Evolutionary conservation across 2,888 invertebrate species (phyloP).

Genomic region (Amorpha juglandis): DNA sequence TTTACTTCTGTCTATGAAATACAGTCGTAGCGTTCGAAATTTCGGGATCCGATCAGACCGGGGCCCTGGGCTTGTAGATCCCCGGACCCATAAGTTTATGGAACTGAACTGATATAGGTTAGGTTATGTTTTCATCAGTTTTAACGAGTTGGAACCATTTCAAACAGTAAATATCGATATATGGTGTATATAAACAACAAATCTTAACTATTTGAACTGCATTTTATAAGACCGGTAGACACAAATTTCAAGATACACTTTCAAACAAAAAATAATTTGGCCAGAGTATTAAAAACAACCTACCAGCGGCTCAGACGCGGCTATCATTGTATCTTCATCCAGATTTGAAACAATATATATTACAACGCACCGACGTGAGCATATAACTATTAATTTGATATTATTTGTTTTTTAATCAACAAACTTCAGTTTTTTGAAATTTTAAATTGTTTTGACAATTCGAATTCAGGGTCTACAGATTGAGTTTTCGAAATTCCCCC

Average conservation of each 20-base stretch:
- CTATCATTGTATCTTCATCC: conserved; percentile 95
- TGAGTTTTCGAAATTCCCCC: too few species aligned
- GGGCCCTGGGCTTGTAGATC: too few species aligned
- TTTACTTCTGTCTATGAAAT: too few species aligned
- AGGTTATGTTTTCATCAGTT: background rate
- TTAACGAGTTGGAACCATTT: too few species aligned
- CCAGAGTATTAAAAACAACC: background rate
- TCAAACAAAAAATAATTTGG: background rate
- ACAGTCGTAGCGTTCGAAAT: too few species aligned
- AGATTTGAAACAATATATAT: conserved; percentile 87
- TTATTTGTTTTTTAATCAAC: background rate
- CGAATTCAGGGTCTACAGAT: background rate
- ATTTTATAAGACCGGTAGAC: background rate
- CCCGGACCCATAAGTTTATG: too few species aligned
- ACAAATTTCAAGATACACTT: background rate
- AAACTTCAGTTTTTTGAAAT: background rate
- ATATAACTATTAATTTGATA: conserved; percentile 36
- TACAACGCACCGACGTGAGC: conserved; percentile 51
- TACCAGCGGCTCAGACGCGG: conserved; percentile 95
- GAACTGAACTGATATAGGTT: background rate
- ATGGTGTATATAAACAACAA: too few species aligned
- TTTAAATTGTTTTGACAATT: conserved; percentile 17
- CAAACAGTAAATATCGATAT: too few species aligned
- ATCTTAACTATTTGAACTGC: background rate
- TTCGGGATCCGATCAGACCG: too few species aligned